Base-by-base conservation (phyloP, 2,888 invertebrate species). In the Dorcus parallelipipedus region DNA sequence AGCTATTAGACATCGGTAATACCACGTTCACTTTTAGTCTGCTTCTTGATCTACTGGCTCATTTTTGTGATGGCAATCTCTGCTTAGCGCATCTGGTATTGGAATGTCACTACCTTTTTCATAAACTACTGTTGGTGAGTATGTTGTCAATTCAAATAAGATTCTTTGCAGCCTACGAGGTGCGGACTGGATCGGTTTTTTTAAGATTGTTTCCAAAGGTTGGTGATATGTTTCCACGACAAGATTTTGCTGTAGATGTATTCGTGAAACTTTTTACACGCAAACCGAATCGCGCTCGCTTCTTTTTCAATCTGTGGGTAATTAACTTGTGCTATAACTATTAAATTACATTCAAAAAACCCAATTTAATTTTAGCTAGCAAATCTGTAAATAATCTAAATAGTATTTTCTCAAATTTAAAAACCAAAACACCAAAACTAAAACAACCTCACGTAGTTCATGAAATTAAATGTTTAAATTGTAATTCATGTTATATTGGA, bases 111-210 rank as follows among this genome's bases (percentile, higher is more conserved):
- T 43, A 3, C 5, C 43, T 2, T 9, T n/a, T 40, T 3, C 3
- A 3, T 40, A 40, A 40, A 40, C 40, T n/a, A 40, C 3, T n/a
- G 9, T 40, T 40, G 65, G 61, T 23, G 63, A 53, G 60, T 70
- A 72, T 52, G 52, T 61, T 9, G 64, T 48, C 6, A 72, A 50
- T 23, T 67, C 55, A 38, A 71, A 58, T 33, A 69, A 38, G 52
- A 70, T 72, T 55, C 66, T 64, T 62, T 71, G 70, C 14, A 71
- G 52, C 43, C 70, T 54, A 39, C 57, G 59, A 70, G 60, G 62
- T 43, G 59, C 58, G 26, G 26, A n/a, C 38, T 54, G 20, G 26
- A 64, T 45, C 3, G 62, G 57, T 60, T 70, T 70, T 43, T 65
- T 66, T 20, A 63, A 62, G 8, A 70, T 68, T n/a, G 63, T 23